Conservation (phyloP, 2,113 vertebrate genomes). For the Dasyprocta punctata region DNA sequence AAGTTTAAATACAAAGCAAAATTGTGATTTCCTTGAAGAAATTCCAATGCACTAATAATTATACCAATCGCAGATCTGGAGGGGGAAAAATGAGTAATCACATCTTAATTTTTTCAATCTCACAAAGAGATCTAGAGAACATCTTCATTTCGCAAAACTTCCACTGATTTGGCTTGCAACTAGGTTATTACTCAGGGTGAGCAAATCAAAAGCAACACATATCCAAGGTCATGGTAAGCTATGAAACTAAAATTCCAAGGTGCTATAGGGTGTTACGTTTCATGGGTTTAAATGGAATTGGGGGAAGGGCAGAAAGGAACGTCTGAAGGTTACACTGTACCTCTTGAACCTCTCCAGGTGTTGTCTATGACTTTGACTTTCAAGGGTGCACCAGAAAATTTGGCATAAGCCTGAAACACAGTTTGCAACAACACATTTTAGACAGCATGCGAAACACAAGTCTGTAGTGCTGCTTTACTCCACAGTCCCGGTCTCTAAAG, state of each 20-base stretch:
- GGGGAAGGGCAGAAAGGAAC: neutral
- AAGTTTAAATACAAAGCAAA: slow-evolving; percentile 27
- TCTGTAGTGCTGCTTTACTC: neutral
- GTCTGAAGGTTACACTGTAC: slow-evolving; percentile 83
- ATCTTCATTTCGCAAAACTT: slow-evolving; percentile 48
- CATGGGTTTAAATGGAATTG: neutral
- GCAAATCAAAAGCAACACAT: slow-evolving; percentile 5
- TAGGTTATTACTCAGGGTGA: slow-evolving; percentile 46
- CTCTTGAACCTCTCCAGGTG: slow-evolving; percentile 94
- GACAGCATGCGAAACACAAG: neutral
- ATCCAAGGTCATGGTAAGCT: slow-evolving; percentile 24
- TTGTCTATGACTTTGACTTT: slow-evolving; percentile 90
- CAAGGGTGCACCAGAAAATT: slow-evolving; percentile 94
- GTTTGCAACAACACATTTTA: slow-evolving; percentile 35
- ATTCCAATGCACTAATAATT: neutral
- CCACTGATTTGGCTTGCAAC: slow-evolving; percentile 44
- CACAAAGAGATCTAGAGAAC: neutral
- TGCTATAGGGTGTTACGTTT: neutral
- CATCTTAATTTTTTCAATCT: neutral
- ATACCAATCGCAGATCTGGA: neutral
- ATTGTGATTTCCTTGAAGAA: slow-evolving; percentile 27
- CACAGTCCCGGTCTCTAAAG: neutral
- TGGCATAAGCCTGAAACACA: slow-evolving; percentile 94
- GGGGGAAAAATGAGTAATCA: neutral
- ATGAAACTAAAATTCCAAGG: neutral